Evolutionary conservation across 2,888 invertebrate species (phyloP).

Genomic region (Chaetogeoica ovagalla): DNA sequence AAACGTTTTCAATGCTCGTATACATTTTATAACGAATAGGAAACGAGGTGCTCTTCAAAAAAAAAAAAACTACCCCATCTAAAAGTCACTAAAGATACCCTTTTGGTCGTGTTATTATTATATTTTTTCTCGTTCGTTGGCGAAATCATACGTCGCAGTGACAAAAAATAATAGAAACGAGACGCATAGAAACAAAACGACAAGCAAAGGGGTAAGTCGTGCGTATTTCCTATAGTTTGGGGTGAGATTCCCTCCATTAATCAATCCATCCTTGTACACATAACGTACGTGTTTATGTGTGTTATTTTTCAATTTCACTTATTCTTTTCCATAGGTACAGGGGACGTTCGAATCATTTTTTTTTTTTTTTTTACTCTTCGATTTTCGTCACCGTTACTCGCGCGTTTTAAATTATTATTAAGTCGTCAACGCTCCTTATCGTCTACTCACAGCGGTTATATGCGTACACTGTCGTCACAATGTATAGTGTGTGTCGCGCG

Average conservation of each 20-base stretch:
- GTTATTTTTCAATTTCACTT: conserved; percentile 32
- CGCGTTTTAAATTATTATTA: conserved; percentile 31
- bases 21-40: neutral
- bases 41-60: conserved; percentile 14
- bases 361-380: neutral
- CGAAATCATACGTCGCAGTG: neutral
- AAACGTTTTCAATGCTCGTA: neutral
- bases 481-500: neutral
- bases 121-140: conserved; percentile 21
- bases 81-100: neutral
- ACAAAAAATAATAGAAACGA: neutral
- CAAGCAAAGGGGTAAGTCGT: conserved; percentile 19
- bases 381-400: conserved; percentile 16
- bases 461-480: too few species aligned
- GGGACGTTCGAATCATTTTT: neutral
- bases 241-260: conserved; percentile 28
- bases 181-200: conserved; percentile 4
- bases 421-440: conserved; percentile 25
- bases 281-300: neutral
- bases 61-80: too few species aligned
- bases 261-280: conserved; percentile 22
- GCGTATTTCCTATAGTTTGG: neutral
- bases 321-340: neutral
- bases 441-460: neutral
- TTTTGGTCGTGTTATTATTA: neutral